phyloP scores from a whole-genome alignment of 2,113 vertebrate genomes.

The Dissostichus mawsoni region DNA sequence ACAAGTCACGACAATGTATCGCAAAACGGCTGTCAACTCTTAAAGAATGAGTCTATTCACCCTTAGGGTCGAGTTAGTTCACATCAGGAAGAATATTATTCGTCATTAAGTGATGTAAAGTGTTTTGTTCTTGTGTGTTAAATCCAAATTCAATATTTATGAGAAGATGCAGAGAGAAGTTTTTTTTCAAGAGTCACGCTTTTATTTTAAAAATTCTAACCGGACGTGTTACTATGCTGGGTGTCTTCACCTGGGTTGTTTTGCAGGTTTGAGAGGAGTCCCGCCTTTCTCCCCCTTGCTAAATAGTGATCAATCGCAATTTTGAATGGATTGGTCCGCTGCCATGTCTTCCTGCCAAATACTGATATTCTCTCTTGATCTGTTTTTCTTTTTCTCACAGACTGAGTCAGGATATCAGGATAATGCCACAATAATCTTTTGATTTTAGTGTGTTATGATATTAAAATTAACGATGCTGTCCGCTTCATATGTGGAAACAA shows the following conservation, averaged over 20 bases:
- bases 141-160: no score
- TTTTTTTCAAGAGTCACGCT: neutral
- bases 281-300: constrained; percentile 64
- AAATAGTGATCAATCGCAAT: constrained; percentile 55
- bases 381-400: constrained; percentile 17
- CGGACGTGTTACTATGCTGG: neutral
- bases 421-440: no score
- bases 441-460: fast-evolving
- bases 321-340: neutral
- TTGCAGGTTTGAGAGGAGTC: constrained; percentile 53
- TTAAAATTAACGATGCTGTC: fast-evolving
- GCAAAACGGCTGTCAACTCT: no score
- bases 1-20: no score
- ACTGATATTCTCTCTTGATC: constrained; percentile 55
- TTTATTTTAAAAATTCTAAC: neutral
- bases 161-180: no score
- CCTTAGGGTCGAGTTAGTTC: no score
- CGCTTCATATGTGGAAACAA: neutral
- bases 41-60: no score
- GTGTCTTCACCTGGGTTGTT: constrained; percentile 23
- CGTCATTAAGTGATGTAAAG: no score
- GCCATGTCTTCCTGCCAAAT: constrained; percentile 82
- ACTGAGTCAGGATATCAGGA: neutral
- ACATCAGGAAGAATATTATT: no score
- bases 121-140: no score